Percentiles rank a stretch among this genome's conserved stretches.
phyloP scores from a whole-genome alignment of 1,140 invertebrate species.

The Elymnias hypermnestra region DNA sequence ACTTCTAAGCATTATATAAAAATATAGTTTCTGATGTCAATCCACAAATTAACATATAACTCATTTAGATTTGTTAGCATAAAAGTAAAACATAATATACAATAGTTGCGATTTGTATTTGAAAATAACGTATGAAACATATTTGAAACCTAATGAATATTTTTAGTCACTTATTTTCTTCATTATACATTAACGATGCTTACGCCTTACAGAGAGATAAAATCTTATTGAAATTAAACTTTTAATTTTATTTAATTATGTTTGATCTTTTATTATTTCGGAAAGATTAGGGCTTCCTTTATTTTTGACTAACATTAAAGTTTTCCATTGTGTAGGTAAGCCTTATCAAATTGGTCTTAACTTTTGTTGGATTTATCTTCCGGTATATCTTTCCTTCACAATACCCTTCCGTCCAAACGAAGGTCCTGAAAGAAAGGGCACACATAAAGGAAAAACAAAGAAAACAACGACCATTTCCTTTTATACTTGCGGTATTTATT shows the following conservation, averaged over 20 bases:
- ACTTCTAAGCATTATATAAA: too few relatives aligned
- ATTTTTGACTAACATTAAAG: neutral
- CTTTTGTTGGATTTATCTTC: neutral
- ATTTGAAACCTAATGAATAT: too few relatives aligned
- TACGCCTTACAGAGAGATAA: too few relatives aligned
- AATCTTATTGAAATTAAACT: too few relatives aligned
- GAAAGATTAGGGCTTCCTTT: neutral
- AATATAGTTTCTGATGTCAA: too few relatives aligned
- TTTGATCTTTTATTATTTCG: neutral
- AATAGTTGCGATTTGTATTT: too few relatives aligned
- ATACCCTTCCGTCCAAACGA: constrained; percentile 1
- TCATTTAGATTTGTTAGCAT: too few relatives aligned
- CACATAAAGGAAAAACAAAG: neutral
- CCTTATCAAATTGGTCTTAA: neutral
- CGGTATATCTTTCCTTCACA: neutral
- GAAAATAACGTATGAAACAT: too few relatives aligned
- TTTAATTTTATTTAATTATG: neutral
- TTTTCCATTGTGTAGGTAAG: neutral
- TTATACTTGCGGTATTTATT: neutral
- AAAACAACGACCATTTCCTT: neutral
- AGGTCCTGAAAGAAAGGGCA: neutral
- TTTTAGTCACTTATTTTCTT: too few relatives aligned
- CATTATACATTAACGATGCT: too few relatives aligned
- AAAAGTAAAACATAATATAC: too few relatives aligned
- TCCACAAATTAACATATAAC: too few relatives aligned